phyloP scores from a whole-genome alignment of 2,888 invertebrate genomes.

The Lordiphosa andalusiaca region DNA sequence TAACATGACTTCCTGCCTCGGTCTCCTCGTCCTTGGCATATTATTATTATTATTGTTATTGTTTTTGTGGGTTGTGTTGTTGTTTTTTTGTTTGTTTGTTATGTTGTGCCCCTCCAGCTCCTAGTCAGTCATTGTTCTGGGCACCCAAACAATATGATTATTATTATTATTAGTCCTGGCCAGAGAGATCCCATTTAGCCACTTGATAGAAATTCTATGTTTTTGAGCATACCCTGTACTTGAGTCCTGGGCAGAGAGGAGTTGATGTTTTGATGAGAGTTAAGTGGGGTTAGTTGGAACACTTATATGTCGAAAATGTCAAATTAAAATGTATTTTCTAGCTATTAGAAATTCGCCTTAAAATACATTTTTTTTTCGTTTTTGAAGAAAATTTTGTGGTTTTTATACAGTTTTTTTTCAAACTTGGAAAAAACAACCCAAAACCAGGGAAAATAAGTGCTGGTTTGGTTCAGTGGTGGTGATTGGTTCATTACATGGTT shows the following conservation, averaged over 20 bases:
- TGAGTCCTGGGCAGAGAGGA: background rate
- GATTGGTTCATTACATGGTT: no score
- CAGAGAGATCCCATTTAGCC: slow-evolving; percentile 54
- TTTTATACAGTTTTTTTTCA: no score
- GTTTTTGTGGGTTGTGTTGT: slow-evolving; percentile 59
- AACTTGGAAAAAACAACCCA: no score
- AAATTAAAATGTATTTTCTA: no score
- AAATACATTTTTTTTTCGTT: no score
- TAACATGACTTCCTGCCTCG: slow-evolving; percentile 67
- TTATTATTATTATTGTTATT: slow-evolving; percentile 65
- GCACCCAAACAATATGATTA: slow-evolving; percentile 64
- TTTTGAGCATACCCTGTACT: slow-evolving; percentile 4
- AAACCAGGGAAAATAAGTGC: no score
- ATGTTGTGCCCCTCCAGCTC: slow-evolving; percentile 23
- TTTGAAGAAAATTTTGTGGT: no score
- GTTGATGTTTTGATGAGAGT: background rate
- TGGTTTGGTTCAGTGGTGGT: no score
- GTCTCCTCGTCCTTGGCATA: slow-evolving; percentile 12
- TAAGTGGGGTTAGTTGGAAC: no score
- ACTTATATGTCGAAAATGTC: no score
- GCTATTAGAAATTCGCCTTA: no score
- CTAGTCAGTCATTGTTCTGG: slow-evolving; percentile 33
- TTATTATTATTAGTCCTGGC: slow-evolving; percentile 58
- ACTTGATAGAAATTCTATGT: slow-evolving; percentile 39
- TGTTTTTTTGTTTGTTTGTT: slow-evolving; percentile 46